These are phyloP conservation scores for Microcebus griseorufus DNA, from an alignment of 2,113 vertebrate species.

Conservation along the genomic window DNA sequence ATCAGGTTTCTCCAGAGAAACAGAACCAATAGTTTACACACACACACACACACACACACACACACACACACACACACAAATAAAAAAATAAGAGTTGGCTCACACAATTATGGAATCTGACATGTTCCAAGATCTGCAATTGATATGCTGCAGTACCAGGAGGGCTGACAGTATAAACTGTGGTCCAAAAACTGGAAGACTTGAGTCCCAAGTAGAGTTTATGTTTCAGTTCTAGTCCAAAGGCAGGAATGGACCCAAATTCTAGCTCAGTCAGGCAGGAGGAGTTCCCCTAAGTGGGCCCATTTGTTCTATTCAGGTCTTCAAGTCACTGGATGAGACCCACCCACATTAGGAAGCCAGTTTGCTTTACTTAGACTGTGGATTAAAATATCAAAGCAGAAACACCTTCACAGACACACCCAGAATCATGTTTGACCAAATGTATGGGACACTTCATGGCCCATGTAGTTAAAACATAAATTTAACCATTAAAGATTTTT, in stretches of 20 bases:
- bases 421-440: neutral
- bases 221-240: neutral
- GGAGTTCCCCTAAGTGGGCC: neutral
- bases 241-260: neutral
- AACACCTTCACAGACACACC: neutral
- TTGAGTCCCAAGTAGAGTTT: neutral
- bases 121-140: neutral
- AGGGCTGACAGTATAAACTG: neutral
- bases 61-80: no score
- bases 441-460: neutral
- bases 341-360: neutral
- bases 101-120: neutral
- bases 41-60: no score
- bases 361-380: neutral
- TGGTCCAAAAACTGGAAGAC: neutral
- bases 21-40: neutral
- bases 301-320: neutral
- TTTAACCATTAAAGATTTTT: neutral
- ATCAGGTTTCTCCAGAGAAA: neutral
- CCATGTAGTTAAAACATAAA: neutral
- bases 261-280: neutral
- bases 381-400: neutral
- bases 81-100: neutral
- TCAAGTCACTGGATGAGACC: neutral
- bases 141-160: neutral